Percentiles rank a stretch among this genome's conserved stretches.
Conservation (phyloP, 2,888 invertebrate genomes). For the Lypha dubia region DNA sequence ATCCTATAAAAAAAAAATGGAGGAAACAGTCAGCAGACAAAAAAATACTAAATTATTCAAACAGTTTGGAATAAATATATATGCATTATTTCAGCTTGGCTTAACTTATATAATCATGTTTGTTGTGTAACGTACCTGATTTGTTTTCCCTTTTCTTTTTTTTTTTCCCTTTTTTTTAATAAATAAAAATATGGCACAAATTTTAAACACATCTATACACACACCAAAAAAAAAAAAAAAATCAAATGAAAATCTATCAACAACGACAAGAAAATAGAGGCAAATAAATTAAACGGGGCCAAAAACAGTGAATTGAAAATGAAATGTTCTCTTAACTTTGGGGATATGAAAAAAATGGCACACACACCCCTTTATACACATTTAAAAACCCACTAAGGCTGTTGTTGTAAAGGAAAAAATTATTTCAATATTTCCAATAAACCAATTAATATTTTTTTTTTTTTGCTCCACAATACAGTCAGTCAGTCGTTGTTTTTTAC, state of each 20-base stretch:
- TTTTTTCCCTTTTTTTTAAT: too few relatives aligned
- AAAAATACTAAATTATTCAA: slow-evolving; percentile 37
- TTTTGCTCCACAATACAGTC: slow-evolving; percentile 44
- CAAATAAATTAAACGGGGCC: slow-evolving; percentile 48
- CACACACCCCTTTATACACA: not conserved
- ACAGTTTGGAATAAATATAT: slow-evolving; percentile 25
- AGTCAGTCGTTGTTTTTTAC: slow-evolving; percentile 16
- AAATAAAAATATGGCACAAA: slow-evolving; percentile 22
- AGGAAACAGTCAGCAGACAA: not conserved
- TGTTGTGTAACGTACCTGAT: slow-evolving; percentile 53
- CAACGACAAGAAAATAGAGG: not conserved
- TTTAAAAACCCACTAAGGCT: not conserved
- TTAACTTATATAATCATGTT: slow-evolving; percentile 59
- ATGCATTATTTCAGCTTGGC: slow-evolving; percentile 47
- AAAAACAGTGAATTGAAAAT: slow-evolving; percentile 51
- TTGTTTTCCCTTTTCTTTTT: too few relatives aligned
- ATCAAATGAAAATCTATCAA: slow-evolving; percentile 12
- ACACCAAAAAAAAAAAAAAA: slow-evolving; percentile 11
- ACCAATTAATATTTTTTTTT: slow-evolving; percentile 68
- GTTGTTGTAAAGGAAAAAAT: slow-evolving; percentile 22
- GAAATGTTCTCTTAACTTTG: slow-evolving; percentile 50
- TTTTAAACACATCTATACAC: not conserved
- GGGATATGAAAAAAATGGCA: not conserved
- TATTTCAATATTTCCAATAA: slow-evolving; percentile 72
- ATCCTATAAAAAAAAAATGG: not conserved